These are phyloP conservation scores for Cancer borealis DNA, from an alignment of 2,888 invertebrate species.

Conservation along the genomic window DNA sequence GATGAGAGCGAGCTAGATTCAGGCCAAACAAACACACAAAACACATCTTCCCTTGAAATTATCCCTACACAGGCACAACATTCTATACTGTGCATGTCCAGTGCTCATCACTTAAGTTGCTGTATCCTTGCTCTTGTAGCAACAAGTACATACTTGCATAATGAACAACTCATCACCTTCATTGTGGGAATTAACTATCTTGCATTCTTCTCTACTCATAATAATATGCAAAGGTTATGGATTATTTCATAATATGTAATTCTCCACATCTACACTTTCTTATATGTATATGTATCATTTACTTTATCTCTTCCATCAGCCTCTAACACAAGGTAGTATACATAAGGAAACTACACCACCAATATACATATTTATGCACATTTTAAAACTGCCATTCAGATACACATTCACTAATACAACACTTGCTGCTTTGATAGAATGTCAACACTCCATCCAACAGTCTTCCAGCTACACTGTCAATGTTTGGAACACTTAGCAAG, in stretches of 20 bases:
- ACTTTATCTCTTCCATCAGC: background rate
- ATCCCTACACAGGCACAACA: background rate
- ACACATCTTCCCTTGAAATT: background rate
- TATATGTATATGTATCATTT: background rate
- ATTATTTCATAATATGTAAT: no score
- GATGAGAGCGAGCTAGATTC: background rate
- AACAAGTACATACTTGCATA: background rate
- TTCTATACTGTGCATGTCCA: background rate
- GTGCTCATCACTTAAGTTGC: background rate
- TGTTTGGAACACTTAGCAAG: background rate
- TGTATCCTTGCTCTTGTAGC: background rate
- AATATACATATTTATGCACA: background rate
- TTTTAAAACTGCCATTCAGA: background rate
- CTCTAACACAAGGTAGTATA: background rate
- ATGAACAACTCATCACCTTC: background rate
- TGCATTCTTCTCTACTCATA: no score
- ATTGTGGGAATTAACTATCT: background rate
- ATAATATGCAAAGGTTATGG: no score
- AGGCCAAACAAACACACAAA: background rate
- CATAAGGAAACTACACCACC: background rate
- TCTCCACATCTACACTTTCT: background rate
- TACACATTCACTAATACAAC: no score
- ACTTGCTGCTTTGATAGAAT: constrained; percentile 2
- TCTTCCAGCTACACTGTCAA: constrained; percentile 12
- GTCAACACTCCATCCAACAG: background rate